Conservation (phyloP, 2,888 invertebrate species). For the Meghimatium bilineatum region DNA sequence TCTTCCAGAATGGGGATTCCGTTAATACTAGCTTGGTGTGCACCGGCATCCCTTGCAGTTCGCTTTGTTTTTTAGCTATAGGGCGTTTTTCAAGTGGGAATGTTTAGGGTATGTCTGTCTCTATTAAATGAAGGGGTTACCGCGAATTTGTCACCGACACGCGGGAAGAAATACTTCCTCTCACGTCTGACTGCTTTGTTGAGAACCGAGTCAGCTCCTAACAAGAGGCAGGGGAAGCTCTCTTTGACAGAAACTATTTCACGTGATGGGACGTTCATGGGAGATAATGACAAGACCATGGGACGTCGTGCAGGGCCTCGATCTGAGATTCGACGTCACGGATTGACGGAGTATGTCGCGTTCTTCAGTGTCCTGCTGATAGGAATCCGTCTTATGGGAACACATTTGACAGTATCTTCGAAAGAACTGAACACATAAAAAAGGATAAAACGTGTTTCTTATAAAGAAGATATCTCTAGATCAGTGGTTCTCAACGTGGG, state of each 20-base stretch:
- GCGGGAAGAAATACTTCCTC: background rate
- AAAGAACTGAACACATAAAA: too few relatives aligned
- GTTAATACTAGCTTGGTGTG: too few relatives aligned
- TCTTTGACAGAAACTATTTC: background rate
- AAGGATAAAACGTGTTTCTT: too few relatives aligned
- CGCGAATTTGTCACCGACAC: background rate
- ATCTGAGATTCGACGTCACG: background rate
- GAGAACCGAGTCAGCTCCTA: background rate
- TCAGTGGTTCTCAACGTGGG: too few relatives aligned
- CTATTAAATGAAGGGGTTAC: background rate
- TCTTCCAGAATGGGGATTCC: too few relatives aligned
- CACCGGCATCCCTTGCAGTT: too few relatives aligned
- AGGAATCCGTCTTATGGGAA: background rate
- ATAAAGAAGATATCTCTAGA: too few relatives aligned
- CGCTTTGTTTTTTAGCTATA: background rate
- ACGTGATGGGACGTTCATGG: background rate
- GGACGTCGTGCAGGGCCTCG: background rate
- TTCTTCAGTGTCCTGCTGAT: background rate
- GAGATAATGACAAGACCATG: conserved; percentile 22
- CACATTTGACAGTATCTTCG: background rate
- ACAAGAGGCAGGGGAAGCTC: background rate
- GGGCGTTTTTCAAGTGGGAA: background rate
- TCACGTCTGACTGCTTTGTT: background rate
- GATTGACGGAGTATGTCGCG: conserved; percentile 28
- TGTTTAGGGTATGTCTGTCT: background rate